Percentiles rank a stretch among this genome's conserved stretches.
These are phyloP conservation scores for Nephila pilipes DNA, from an alignment of 1,140 invertebrate species.

Conservation along the genomic window DNA sequence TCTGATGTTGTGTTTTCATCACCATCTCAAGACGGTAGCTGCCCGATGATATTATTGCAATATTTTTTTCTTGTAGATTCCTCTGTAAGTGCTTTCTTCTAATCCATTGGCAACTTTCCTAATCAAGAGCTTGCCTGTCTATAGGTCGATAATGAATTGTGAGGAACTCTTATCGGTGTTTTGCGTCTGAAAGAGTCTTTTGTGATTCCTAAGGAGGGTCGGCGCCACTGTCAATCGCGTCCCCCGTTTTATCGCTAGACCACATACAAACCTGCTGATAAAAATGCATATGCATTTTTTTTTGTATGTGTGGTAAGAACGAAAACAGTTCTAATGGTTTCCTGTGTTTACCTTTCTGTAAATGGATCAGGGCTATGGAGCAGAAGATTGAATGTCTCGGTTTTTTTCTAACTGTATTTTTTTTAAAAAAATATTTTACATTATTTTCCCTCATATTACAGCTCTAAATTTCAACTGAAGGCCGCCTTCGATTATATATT, in stretches of 20 bases:
- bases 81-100: not conserved
- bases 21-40: not conserved
- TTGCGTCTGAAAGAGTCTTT: slow-evolving; percentile 44
- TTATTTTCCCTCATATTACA: too few species aligned
- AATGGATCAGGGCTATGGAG: not conserved
- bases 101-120: not conserved
- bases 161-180: slow-evolving; percentile 6
- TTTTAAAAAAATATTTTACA: too few species aligned
- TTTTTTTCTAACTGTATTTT: not conserved
- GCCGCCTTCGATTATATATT: too few species aligned
- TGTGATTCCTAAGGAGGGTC: not conserved
- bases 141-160: not conserved
- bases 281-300: not conserved
- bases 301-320: not conserved
- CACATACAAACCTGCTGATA: slow-evolving; percentile 19
- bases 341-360: not conserved
- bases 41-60: too few species aligned
- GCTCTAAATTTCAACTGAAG: too few species aligned
- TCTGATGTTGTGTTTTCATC: not conserved
- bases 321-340: not conserved
- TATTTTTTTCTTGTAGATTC: not conserved
- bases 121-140: not conserved
- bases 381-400: not conserved
- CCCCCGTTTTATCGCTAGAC: not conserved
- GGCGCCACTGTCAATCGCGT: slow-evolving; percentile 57